Conservation (phyloP, 2,113 vertebrate species). For the Hippotragus niger region DNA sequence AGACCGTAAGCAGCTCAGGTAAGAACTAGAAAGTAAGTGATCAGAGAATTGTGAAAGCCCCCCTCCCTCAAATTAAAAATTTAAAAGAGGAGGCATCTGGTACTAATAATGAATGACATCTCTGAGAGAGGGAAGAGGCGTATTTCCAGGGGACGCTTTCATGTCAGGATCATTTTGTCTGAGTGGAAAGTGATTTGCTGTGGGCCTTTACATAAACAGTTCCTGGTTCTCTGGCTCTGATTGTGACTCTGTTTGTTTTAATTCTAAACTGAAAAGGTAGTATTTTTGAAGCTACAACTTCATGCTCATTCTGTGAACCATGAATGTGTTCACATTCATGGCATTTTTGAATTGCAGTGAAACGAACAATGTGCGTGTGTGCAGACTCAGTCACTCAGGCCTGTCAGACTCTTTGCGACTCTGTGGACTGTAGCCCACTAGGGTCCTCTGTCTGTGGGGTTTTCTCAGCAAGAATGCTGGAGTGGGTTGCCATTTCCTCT, state of each 20-base stretch:
- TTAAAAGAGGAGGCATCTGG: neutral
- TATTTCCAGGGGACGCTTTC: neutral
- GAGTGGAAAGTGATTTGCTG: neutral
- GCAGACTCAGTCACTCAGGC: neutral
- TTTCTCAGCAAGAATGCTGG: neutral
- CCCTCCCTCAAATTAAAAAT: neutral
- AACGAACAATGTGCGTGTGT: neutral
- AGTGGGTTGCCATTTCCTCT: neutral
- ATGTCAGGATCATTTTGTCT: neutral
- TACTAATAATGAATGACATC: neutral
- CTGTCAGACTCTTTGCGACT: neutral
- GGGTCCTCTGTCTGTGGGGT: neutral
- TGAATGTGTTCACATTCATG: neutral
- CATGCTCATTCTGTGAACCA: neutral
- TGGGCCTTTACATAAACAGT: neutral
- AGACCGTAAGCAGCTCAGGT: neutral
- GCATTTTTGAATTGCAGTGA: neutral
- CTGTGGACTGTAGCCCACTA: neutral
- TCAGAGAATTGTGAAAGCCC: neutral
- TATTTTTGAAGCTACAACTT: neutral
- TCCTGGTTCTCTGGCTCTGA: neutral
- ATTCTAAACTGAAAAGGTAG: neutral
- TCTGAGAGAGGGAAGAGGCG: neutral
- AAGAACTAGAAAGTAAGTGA: constrained; percentile 21
- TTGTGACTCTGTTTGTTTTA: neutral